Evolutionary conservation across 2,797 vertebrate species (phyloP).

Genomic region (Xenentodon cancila): DNA sequence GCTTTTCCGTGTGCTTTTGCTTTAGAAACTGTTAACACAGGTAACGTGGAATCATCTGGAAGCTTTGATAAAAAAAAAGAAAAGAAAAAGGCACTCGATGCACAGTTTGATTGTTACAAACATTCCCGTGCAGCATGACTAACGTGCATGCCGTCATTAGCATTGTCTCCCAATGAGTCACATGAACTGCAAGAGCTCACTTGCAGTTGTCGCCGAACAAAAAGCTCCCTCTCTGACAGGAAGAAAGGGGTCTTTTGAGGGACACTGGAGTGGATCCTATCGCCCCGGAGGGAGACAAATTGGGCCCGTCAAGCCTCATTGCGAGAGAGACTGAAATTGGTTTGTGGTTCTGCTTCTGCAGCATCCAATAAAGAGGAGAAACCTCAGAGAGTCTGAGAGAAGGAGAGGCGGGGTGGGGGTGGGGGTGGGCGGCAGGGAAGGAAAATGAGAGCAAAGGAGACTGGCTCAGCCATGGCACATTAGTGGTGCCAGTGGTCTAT

Average conservation of each 20-base stretch:
- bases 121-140: slow-evolving; percentile 8
- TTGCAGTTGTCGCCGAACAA: slow-evolving; percentile 64
- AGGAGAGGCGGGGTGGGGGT: slow-evolving; percentile 6
- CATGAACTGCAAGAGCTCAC: slow-evolving; percentile 48
- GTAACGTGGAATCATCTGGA: slow-evolving; percentile 65
- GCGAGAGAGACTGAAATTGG: slow-evolving; percentile 76
- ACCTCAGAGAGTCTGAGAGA: slow-evolving; percentile 47
- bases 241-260: slow-evolving; percentile 66
- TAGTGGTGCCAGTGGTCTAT: slow-evolving; percentile 53
- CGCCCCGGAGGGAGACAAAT: slow-evolving; percentile 75
- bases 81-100: slow-evolving; percentile 79
- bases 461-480: slow-evolving; percentile 52
- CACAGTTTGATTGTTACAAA: slow-evolving; percentile 58
- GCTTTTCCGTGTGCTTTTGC: slow-evolving; percentile 55
- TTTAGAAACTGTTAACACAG: slow-evolving; percentile 17
- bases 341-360: slow-evolving; percentile 77
- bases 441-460: slow-evolving; percentile 64
- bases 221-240: slow-evolving; percentile 47
- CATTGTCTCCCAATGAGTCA: slow-evolving; percentile 13
- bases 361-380: slow-evolving; percentile 75
- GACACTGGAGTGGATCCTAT: slow-evolving; percentile 71
- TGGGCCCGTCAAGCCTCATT: slow-evolving; percentile 78
- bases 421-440: slow-evolving; percentile 41
- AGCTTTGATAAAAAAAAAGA: slow-evolving; percentile 60
- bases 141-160: slow-evolving; percentile 27